These are phyloP conservation scores for Brenthis hecate DNA, from an alignment of 2,888 invertebrate genomes.

Conservation along the genomic window DNA sequence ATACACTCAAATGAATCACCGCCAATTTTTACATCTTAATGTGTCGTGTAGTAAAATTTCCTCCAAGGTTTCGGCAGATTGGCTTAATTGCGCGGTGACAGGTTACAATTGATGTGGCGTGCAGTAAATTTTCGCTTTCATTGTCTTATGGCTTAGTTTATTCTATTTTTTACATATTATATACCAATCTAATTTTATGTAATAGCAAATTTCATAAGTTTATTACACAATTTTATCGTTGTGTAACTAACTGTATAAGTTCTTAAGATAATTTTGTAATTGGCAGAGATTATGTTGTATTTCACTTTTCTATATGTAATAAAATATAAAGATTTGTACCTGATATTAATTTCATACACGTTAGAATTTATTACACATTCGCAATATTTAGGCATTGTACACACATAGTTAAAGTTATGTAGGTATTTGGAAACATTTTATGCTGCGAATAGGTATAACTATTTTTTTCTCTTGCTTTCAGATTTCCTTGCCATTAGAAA, in stretches of 20 bases:
- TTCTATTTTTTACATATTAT: constrained; percentile 12
- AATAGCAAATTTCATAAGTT: constrained; percentile 4
- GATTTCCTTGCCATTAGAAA: constrained; percentile 94
- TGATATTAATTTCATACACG: not conserved
- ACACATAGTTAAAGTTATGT: too few species aligned
- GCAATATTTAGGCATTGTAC: too few species aligned
- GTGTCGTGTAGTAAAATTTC: constrained; percentile 21
- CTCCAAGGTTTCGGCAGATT: constrained; percentile 31
- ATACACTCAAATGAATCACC: not conserved
- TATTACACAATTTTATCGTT: not conserved
- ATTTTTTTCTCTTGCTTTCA: constrained; percentile 55
- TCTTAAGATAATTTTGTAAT: not conserved
- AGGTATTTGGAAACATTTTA: too few species aligned
- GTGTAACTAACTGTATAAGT: not conserved
- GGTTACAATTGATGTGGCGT: constrained; percentile 29
- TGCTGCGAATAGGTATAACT: not conserved
- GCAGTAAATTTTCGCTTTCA: constrained; percentile 22
- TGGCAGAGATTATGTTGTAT: not conserved
- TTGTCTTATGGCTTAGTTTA: constrained; percentile 8
- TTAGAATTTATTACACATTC: not conserved
- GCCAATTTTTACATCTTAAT: constrained; percentile 4
- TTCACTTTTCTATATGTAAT: not conserved
- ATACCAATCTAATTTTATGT: constrained; percentile 4
- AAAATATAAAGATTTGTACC: not conserved
- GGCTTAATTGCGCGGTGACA: constrained; percentile 26